Evolutionary conservation across 2,888 invertebrate species (phyloP).

Genomic region (Oxycera nigricornis): DNA sequence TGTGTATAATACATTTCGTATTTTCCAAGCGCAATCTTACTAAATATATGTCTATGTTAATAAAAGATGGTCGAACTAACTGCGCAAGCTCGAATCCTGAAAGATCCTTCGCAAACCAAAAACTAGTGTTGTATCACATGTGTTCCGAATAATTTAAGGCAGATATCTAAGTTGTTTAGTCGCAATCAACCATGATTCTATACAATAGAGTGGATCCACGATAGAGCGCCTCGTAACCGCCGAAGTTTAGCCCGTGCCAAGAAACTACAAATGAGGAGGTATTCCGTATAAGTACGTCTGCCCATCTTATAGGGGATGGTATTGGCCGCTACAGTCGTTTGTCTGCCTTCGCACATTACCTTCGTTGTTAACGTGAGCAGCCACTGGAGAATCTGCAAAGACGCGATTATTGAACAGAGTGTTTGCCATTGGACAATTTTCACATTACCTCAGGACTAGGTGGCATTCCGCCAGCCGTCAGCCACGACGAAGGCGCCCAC

Average conservation of each 20-base stretch:
- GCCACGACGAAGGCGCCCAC: constrained; percentile 78
- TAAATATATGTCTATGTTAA: too few species aligned
- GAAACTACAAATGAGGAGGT: constrained; percentile 75
- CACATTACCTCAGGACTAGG: constrained; percentile 67
- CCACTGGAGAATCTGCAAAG: constrained; percentile 73
- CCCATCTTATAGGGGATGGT: constrained; percentile 56
- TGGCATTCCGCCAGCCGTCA: constrained; percentile 66
- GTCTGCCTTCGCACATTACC: constrained; percentile 71
- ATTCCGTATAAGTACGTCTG: constrained; percentile 74
- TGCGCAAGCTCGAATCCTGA: too few species aligned
- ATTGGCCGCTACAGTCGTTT: constrained; percentile 46
- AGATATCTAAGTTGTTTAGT: neutral
- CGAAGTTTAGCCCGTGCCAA: constrained; percentile 69
- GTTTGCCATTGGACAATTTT: constrained; percentile 27
- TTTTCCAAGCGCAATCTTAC: too few species aligned
- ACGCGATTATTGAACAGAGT: neutral
- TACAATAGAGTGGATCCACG: constrained; percentile 67
- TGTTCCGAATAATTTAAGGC: constrained; percentile 17
- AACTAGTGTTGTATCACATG: constrained; percentile 13
- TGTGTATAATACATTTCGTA: too few species aligned
- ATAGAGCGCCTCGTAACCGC: constrained; percentile 68
- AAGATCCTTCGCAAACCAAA: too few species aligned
- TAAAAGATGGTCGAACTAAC: too few species aligned
- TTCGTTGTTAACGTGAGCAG: constrained; percentile 76
- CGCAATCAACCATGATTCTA: constrained; percentile 33